These are phyloP conservation scores for Chaetodon auriga DNA, from an alignment of 2,113 vertebrate genomes.

Conservation along the genomic window DNA sequence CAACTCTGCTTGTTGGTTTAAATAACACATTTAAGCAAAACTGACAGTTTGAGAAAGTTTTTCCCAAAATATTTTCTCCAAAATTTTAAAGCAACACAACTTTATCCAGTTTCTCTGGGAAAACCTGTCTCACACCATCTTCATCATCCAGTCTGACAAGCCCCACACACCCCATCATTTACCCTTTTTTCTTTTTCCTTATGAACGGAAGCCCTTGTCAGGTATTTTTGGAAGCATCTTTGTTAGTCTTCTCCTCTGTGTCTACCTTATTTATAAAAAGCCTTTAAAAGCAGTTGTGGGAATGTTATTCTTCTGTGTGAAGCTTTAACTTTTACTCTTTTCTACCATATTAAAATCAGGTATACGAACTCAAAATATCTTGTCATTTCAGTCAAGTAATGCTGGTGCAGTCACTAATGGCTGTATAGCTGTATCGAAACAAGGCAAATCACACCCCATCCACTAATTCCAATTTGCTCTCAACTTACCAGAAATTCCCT, in stretches of 20 bases:
- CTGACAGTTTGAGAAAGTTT: conserved; percentile 9
- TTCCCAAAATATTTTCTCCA: background rate
- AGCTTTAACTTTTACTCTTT: background rate
- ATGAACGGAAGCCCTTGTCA: background rate
- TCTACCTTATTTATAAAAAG: conserved; percentile 10
- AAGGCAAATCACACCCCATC: background rate
- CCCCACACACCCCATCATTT: background rate
- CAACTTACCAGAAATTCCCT: background rate
- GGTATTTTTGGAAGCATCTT: conserved; percentile 21
- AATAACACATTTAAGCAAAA: background rate
- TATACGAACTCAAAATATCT: conserved; percentile 1
- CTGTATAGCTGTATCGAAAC: background rate
- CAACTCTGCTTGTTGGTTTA: background rate
- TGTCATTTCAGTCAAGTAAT: background rate
- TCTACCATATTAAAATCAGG: background rate
- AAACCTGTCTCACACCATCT: background rate
- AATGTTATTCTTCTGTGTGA: conserved; percentile 19
- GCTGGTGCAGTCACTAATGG: background rate
- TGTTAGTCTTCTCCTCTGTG: conserved; percentile 22
- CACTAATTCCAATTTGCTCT: background rate
- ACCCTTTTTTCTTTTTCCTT: background rate
- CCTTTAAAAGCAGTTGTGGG: conserved; percentile 2
- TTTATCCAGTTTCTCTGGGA: conserved; percentile 8
- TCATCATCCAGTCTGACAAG: conserved; percentile 13
- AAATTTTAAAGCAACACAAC: conserved; percentile 7